These are phyloP conservation scores for Horisme vitalbata DNA, from an alignment of 2,888 invertebrate genomes.

Conservation along the genomic window DNA sequence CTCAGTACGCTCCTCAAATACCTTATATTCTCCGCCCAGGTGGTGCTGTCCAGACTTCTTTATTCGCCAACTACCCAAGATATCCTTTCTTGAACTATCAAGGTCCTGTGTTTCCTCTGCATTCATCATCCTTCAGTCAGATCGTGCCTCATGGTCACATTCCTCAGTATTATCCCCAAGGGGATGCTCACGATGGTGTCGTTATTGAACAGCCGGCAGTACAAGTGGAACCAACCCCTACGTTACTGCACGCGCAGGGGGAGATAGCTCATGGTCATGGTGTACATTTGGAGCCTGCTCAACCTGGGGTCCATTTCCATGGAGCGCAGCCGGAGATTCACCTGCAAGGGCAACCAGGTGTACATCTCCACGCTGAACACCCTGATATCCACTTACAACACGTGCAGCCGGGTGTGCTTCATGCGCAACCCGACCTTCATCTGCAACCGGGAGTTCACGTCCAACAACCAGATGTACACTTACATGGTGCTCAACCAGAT, in stretches of 20 bases:
- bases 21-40: constrained; percentile 72
- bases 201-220: constrained; percentile 48
- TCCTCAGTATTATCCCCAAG: constrained; percentile 39
- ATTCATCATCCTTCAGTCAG: constrained; percentile 39
- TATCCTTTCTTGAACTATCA: constrained; percentile 67
- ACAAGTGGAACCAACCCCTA: constrained; percentile 45
- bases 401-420: constrained; percentile 34
- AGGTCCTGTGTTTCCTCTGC: constrained; percentile 48
- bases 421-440: constrained; percentile 31
- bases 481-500: constrained; percentile 38
- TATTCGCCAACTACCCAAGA: constrained; percentile 72
- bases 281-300: constrained; percentile 36
- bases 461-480: constrained; percentile 23
- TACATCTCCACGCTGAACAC: constrained; percentile 29
- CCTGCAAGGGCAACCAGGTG: constrained; percentile 38
- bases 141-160: constrained; percentile 56
- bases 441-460: constrained; percentile 29
- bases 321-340: constrained; percentile 37
- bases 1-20: constrained; percentile 47
- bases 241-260: constrained; percentile 35
- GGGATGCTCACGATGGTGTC: constrained; percentile 40
- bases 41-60: constrained; percentile 69
- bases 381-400: constrained; percentile 28
- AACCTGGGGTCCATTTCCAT: constrained; percentile 34
- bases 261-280: constrained; percentile 31